These are phyloP conservation scores for Podiceps cristatus DNA, from an alignment of 2,113 vertebrate species.

Conservation along the genomic window DNA sequence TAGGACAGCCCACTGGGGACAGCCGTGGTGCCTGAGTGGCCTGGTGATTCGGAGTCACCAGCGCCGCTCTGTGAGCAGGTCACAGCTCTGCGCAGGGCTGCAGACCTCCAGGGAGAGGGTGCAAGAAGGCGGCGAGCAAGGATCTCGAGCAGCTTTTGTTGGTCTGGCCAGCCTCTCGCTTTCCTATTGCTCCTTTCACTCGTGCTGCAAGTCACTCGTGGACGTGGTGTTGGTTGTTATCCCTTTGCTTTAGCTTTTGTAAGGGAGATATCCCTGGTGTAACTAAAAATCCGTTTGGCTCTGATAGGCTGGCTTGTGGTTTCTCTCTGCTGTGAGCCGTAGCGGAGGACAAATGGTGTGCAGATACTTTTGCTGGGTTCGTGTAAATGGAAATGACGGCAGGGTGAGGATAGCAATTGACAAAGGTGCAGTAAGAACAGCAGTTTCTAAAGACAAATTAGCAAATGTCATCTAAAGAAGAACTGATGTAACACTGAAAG, in stretches of 20 bases:
- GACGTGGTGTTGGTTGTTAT: background rate
- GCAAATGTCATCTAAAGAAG: background rate
- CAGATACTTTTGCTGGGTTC: background rate
- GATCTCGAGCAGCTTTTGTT: background rate
- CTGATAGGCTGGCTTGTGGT: background rate
- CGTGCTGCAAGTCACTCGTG: fast-evolving
- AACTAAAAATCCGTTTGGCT: background rate
- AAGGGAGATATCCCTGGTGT: background rate
- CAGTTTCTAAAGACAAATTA: constrained; percentile 44
- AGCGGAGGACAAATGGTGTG: background rate
- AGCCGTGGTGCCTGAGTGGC: background rate
- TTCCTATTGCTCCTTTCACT: background rate
- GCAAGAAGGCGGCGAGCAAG: background rate
- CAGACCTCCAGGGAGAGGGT: background rate
- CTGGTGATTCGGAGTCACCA: background rate
- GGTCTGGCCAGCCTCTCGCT: background rate
- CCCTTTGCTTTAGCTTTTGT: background rate
- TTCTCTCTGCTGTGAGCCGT: background rate
- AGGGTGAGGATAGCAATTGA: background rate
- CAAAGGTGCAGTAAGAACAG: background rate
- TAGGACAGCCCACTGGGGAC: background rate
- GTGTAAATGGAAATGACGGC: background rate
- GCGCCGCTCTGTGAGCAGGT: background rate
- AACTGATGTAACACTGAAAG: constrained; percentile 31
- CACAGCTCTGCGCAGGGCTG: background rate